These are phyloP conservation scores for Sweltsa coloradensis DNA, from an alignment of 1,140 invertebrate genomes.

Conservation along the genomic window DNA sequence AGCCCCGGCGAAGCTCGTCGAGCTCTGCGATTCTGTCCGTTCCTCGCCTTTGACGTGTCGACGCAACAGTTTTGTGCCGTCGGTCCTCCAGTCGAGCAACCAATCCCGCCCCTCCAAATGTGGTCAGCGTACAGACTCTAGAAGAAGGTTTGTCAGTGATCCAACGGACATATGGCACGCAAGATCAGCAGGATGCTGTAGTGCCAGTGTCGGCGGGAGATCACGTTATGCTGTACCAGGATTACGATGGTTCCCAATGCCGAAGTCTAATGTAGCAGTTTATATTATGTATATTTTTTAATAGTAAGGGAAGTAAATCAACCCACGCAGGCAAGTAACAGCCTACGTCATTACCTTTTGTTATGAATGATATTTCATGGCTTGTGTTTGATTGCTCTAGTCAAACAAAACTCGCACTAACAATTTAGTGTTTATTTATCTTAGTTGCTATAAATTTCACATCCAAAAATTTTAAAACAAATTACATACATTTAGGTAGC, in stretches of 20 bases:
- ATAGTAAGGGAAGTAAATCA: too few relatives aligned
- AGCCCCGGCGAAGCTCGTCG: not conserved
- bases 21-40: not conserved
- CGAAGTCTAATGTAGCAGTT: slow-evolving; percentile 6
- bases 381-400: too few relatives aligned
- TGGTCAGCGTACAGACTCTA: slow-evolving; percentile 6
- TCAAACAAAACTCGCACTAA: too few relatives aligned
- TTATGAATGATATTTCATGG: too few relatives aligned
- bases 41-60: not conserved
- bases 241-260: slow-evolving; percentile 12
- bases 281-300: too few relatives aligned
- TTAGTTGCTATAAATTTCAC: too few relatives aligned
- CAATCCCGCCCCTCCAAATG: not conserved
- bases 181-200: not conserved
- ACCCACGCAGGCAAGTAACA: too few relatives aligned
- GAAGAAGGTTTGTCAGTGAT: slow-evolving; percentile 7
- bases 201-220: too few relatives aligned
- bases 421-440: too few relatives aligned
- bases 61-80: slow-evolving; percentile 6
- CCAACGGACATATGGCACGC: slow-evolving; percentile 11
- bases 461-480: too few relatives aligned
- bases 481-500: too few relatives aligned
- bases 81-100: slow-evolving; percentile 1
- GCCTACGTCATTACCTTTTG: too few relatives aligned
- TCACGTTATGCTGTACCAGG: slow-evolving; percentile 7